Percentiles rank a stretch among this genome's conserved stretches.
phyloP scores from a whole-genome alignment of 2,888 invertebrate species.

The Lasioglossum lativentre region DNA sequence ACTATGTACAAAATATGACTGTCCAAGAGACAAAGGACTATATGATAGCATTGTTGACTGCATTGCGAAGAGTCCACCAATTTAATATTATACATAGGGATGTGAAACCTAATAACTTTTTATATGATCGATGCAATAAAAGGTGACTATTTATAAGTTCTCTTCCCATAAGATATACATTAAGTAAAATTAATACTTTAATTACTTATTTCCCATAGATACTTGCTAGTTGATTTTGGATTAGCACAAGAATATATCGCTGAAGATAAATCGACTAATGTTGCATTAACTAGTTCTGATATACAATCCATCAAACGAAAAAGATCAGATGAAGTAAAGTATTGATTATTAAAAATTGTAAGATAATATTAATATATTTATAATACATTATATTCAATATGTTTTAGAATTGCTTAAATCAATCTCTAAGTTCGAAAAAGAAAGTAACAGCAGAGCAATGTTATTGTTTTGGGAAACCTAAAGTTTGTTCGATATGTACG shows the following conservation, averaged over 20 bases:
- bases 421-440: conserved; percentile 63
- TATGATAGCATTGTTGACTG: conserved; percentile 92
- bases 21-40: conserved; percentile 90
- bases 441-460: conserved; percentile 85
- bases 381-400: not conserved
- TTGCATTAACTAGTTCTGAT: conserved; percentile 39
- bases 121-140: conserved; percentile 90
- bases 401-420: conserved; percentile 71
- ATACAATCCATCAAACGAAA: conserved; percentile 73
- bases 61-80: conserved; percentile 92
- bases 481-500: conserved; percentile 89
- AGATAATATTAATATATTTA: not conserved
- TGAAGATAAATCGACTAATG: conserved; percentile 63
- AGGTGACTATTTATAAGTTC: conserved; percentile 83
- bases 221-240: conserved; percentile 95
- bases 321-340: conserved; percentile 77
- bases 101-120: conserved; percentile 96
- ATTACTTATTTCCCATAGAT: conserved; percentile 84
- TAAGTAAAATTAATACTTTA: conserved; percentile 2
- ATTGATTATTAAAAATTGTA: conserved; percentile 36
- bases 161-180: not conserved
- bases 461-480: conserved; percentile 89
- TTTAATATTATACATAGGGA: conserved; percentile 95
- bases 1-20: conserved; percentile 90
- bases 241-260: conserved; percentile 89